Base-by-base conservation (phyloP, 2,888 invertebrate species). In the Parapristionchus giblindavisi region DNA sequence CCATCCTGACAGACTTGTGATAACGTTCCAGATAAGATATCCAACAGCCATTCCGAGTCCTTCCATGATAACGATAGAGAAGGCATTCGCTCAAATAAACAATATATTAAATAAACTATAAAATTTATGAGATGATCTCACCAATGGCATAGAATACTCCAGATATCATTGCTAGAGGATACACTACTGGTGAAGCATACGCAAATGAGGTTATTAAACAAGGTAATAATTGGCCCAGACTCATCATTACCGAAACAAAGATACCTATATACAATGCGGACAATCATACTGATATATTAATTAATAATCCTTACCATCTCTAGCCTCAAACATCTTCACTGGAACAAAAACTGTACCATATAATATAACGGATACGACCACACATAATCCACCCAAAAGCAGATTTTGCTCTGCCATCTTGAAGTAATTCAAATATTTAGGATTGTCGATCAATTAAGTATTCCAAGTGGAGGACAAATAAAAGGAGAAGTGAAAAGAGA, bases 341-440 rank as follows among this genome's bases (percentile, higher is more conserved):
- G 83, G 81, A 6, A 81, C 79, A 68, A 80, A 83, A 0, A 80
- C 78, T 2, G 83, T 79, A 21, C 83, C 83, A 68, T 77, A 83
- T 8, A 78, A 75, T 21, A 83, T 58, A 1, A 80, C 76, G 3
- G 79, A 78, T 2, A 80, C 56, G 24, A 81, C 58, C 4, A 80
- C 78, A 24, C 77, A 79, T 11, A 79, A 56, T 11, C 75, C 68
- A 14, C 83, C 83, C 29, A 79, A 61, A 1, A 77, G 54, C 0
- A 75, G 58, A 60, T 82, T 75, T 29, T 80, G 76, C 24, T 81
- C 80, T 1, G 29, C 36, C 63, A 65, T 65, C 63, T 61, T 38
- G 40, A 38, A 61, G 14, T 24, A 24, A 8, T 38, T 21, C 21
- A n/a, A 17, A 61, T 36, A 11, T 14, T 29, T n/a, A 27, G 34